These are phyloP conservation scores for Holocentrus rufus DNA, from an alignment of 2,797 vertebrate genomes.

Conservation along the genomic window DNA sequence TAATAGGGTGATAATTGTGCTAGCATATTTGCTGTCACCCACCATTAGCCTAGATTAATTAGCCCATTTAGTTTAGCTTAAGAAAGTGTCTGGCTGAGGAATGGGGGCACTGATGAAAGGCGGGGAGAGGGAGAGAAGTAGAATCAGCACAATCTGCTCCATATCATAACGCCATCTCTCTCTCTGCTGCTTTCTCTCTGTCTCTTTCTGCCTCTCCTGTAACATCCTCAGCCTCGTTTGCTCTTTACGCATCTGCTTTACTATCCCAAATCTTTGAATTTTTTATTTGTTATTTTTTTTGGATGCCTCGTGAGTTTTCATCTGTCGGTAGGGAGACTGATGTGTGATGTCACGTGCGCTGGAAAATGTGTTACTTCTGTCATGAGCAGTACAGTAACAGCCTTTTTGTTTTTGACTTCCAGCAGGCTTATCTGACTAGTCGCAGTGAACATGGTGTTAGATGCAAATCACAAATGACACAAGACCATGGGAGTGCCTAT, in stretches of 20 bases:
- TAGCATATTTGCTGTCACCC: conserved; percentile 88
- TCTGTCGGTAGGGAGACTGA: conserved; percentile 30
- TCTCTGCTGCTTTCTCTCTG: conserved; percentile 49
- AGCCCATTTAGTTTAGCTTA: conserved; percentile 86
- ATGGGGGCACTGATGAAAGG: conserved; percentile 77
- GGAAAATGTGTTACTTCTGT: conserved; percentile 42
- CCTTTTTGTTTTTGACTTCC: too few species aligned
- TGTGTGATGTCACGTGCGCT: conserved; percentile 19
- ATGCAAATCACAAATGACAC: too few species aligned
- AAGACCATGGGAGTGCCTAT: too few species aligned
- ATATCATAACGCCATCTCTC: conserved; percentile 70
- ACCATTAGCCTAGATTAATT: conserved; percentile 87
- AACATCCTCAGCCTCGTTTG: conserved; percentile 53
- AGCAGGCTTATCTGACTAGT: too few species aligned
- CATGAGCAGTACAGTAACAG: conserved; percentile 7
- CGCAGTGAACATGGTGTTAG: too few species aligned
- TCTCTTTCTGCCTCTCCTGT: conserved; percentile 46
- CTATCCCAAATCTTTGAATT: conserved; percentile 39
- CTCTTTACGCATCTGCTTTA: conserved; percentile 31
- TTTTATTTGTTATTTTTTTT: conserved; percentile 4
- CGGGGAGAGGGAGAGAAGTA: conserved; percentile 59
- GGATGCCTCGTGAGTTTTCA: conserved; percentile 37
- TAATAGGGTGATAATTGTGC: conserved; percentile 87
- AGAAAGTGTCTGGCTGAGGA: conserved; percentile 83
- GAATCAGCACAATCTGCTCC: conserved; percentile 81